Conservation (phyloP, 1,140 invertebrate species). For the Camponotus pennsylvanicus region DNA sequence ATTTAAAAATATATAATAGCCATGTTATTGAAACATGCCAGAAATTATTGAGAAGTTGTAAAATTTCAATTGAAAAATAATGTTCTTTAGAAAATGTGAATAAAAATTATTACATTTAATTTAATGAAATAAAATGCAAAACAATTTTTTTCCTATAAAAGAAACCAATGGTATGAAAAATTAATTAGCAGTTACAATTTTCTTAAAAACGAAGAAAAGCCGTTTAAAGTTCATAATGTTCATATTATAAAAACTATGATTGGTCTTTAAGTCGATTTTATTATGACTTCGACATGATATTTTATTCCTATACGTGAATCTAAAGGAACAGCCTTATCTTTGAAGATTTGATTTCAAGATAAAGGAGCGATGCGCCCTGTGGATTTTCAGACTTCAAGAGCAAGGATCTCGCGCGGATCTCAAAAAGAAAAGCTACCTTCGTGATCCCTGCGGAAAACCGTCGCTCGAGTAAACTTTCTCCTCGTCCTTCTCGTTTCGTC, state of each 20-base stretch:
- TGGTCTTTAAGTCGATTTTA: constrained; percentile 46
- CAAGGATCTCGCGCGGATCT: constrained; percentile 38
- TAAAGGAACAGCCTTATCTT: constrained; percentile 52
- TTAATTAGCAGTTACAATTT: not conserved
- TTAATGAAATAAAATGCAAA: constrained; percentile 1
- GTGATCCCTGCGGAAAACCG: constrained; percentile 46
- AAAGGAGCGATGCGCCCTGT: constrained; percentile 21
- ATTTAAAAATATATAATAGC: too few species aligned
- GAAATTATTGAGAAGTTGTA: too few species aligned
- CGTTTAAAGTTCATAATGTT: not conserved
- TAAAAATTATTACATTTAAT: too few species aligned
- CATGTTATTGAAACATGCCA: too few species aligned
- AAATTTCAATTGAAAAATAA: too few species aligned
- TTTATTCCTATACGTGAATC: constrained; percentile 6
- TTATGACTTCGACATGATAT: constrained; percentile 5
- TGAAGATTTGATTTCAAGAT: constrained; percentile 62
- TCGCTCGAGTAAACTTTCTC: constrained; percentile 52
- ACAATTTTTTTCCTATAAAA: not conserved
- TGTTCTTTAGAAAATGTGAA: too few species aligned
- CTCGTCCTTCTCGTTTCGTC: constrained; percentile 53
- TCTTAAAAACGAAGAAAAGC: not conserved
- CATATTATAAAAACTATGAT: constrained; percentile 1
- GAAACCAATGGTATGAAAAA: not conserved
- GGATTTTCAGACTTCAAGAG: constrained; percentile 42
- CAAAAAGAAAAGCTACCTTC: constrained; percentile 51